These are phyloP conservation scores for Nemoura dubitans DNA, from an alignment of 2,888 invertebrate genomes.

Conservation along the genomic window DNA sequence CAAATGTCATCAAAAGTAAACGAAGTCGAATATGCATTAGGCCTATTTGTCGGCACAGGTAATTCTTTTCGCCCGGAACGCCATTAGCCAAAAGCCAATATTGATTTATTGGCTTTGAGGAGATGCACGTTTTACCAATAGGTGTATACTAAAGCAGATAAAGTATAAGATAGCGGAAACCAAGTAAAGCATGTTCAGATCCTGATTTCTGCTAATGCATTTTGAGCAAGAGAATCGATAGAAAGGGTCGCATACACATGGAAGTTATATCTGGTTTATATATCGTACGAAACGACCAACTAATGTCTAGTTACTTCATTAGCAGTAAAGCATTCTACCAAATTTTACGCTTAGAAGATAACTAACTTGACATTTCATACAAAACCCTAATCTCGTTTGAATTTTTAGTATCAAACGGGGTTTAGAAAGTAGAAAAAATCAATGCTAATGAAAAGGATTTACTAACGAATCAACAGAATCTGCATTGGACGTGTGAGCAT, in stretches of 20 bases:
- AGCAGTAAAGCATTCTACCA: background rate
- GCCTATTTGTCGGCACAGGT: background rate
- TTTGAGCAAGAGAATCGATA: background rate
- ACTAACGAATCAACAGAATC: background rate
- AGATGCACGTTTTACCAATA: conserved; percentile 21
- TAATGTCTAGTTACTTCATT: background rate
- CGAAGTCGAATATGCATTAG: background rate
- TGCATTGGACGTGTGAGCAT: background rate
- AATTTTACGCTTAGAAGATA: background rate
- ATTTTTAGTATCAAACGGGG: background rate
- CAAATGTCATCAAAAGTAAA: background rate
- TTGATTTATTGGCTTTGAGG: background rate
- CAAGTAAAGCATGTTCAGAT: conserved; percentile 3
- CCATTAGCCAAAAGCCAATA: background rate
- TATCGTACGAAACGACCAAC: background rate
- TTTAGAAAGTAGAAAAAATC: background rate
- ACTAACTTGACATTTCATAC: background rate
- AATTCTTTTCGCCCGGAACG: background rate
- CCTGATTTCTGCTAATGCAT: background rate
- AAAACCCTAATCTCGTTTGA: background rate
- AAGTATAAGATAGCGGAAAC: background rate
- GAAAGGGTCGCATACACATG: background rate
- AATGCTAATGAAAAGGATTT: background rate
- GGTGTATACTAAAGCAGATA: conserved; percentile 14
- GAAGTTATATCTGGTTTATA: background rate